Percentiles rank a stretch among this genome's conserved stretches.
These are phyloP conservation scores for Heterodera filipjevi DNA, from an alignment of 2,888 invertebrate genomes.

Conservation along the genomic window DNA sequence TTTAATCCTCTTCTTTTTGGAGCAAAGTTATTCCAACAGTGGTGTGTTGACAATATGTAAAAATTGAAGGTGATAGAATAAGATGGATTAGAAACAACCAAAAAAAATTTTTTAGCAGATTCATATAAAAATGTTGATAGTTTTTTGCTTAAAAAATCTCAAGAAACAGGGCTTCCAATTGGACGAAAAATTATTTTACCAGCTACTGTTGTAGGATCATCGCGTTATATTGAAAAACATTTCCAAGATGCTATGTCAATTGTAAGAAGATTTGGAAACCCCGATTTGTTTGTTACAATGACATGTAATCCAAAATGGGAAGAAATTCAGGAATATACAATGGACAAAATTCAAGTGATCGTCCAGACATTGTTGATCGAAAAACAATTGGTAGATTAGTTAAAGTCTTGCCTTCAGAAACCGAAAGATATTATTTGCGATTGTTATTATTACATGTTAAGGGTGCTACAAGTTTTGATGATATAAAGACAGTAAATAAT, in stretches of 20 bases:
- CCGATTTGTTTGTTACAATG: constrained; percentile 61
- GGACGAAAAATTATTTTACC: constrained; percentile 56
- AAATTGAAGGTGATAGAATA: constrained; percentile 65
- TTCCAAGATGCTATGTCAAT: constrained; percentile 38
- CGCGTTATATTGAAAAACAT: constrained; percentile 54
- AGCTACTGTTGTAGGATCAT: constrained; percentile 58
- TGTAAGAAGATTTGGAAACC: constrained; percentile 45
- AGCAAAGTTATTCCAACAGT: constrained; percentile 32
- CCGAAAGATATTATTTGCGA: constrained; percentile 37
- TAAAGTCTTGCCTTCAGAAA: constrained; percentile 31
- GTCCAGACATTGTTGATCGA: constrained; percentile 54
- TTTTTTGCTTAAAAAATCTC: constrained; percentile 43
- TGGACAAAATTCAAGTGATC: constrained; percentile 43
- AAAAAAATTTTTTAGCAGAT: constrained; percentile 51
- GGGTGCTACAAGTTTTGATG: background rate
- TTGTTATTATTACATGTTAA: constrained; percentile 33
- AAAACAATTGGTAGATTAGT: constrained; percentile 39
- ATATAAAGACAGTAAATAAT: background rate
- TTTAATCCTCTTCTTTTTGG: constrained; percentile 56
- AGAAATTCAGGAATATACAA: constrained; percentile 52
- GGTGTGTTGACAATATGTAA: constrained; percentile 65
- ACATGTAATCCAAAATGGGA: constrained; percentile 64
- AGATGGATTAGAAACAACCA: constrained; percentile 61
- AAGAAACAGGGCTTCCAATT: constrained; percentile 20
- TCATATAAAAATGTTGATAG: constrained; percentile 57